phyloP scores from a whole-genome alignment of 2,888 invertebrate species.

The Andrena hattorfiana region DNA sequence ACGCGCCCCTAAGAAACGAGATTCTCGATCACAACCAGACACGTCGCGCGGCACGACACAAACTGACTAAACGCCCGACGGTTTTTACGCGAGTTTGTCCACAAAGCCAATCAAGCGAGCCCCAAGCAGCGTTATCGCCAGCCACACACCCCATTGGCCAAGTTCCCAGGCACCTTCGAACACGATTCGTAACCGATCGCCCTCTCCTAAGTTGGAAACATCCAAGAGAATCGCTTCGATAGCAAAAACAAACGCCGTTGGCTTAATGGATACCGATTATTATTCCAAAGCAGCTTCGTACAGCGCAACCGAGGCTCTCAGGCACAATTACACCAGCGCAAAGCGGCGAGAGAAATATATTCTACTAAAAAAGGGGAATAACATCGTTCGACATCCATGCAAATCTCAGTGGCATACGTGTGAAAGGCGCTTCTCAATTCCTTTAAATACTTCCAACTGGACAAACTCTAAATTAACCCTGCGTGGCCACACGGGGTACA shows the following conservation, averaged over 20 bases:
- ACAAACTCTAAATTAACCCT: no score
- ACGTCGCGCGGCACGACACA: conserved; percentile 52
- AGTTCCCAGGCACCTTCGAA: conserved; percentile 37
- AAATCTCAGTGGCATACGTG: no score
- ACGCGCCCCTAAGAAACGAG: conserved; percentile 31
- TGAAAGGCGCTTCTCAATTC: no score
- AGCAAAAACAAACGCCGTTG: background rate
- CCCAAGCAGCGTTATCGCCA: conserved; percentile 42
- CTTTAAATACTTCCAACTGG: no score
- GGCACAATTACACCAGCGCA: no score
- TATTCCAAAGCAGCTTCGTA: no score
- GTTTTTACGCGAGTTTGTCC: conserved; percentile 41
- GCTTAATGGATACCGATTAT: no score
- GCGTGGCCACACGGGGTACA: no score
- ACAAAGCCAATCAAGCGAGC: conserved; percentile 55
- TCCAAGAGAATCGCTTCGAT: background rate
- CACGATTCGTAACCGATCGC: conserved; percentile 42
- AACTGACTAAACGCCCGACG: conserved; percentile 53
- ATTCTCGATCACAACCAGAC: conserved; percentile 47
- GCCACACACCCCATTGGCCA: conserved; percentile 49
- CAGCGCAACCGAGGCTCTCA: no score
- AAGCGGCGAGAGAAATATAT: no score
- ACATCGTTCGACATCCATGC: no score
- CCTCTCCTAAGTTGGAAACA: background rate
- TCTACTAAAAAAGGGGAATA: no score